phyloP scores from a whole-genome alignment of 2,113 vertebrate genomes.

The Seriola dumerili region DNA sequence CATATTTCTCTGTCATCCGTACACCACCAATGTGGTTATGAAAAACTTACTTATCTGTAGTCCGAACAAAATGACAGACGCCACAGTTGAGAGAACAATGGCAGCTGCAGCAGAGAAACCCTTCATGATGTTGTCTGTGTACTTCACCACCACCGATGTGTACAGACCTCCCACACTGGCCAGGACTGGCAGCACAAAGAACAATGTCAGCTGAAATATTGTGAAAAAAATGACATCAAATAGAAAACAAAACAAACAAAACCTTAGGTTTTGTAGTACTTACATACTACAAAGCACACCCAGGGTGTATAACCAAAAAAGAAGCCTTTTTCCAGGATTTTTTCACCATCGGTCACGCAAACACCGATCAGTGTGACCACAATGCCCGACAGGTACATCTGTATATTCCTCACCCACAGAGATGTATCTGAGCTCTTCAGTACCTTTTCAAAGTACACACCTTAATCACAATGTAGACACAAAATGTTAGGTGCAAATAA shows the following conservation, averaged over 20 bases:
- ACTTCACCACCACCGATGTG: slow-evolving; percentile 97
- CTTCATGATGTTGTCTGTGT: slow-evolving; percentile 99
- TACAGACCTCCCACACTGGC: slow-evolving; percentile 96
- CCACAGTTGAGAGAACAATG: slow-evolving; percentile 96
- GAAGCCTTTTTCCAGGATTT: slow-evolving; percentile 93
- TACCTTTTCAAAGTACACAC: slow-evolving; percentile 99
- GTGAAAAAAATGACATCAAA: not conserved
- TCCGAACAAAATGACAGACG: slow-evolving; percentile 94
- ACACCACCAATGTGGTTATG: not conserved
- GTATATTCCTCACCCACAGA: slow-evolving; percentile 98
- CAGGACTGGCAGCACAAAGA: slow-evolving; percentile 84
- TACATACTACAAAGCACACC: slow-evolving; percentile 94
- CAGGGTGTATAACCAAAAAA: slow-evolving; percentile 94
- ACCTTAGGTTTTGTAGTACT: slow-evolving; percentile 75
- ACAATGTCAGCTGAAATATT: not conserved
- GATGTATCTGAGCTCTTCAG: slow-evolving; percentile 98
- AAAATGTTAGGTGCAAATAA: not conserved
- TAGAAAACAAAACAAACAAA: no score
- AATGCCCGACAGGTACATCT: slow-evolving; percentile 98
- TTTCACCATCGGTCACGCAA: slow-evolving; percentile 87
- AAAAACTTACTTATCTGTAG: slow-evolving; percentile 94
- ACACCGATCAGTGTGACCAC: slow-evolving; percentile 90
- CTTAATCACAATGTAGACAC: slow-evolving; percentile 74
- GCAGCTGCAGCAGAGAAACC: slow-evolving; percentile 97
- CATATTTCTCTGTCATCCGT: no score